Percentiles rank a stretch among this genome's conserved stretches.
These are phyloP conservation scores for Orthonychiurus folsomi DNA, from an alignment of 2,888 invertebrate genomes.

Conservation along the genomic window DNA sequence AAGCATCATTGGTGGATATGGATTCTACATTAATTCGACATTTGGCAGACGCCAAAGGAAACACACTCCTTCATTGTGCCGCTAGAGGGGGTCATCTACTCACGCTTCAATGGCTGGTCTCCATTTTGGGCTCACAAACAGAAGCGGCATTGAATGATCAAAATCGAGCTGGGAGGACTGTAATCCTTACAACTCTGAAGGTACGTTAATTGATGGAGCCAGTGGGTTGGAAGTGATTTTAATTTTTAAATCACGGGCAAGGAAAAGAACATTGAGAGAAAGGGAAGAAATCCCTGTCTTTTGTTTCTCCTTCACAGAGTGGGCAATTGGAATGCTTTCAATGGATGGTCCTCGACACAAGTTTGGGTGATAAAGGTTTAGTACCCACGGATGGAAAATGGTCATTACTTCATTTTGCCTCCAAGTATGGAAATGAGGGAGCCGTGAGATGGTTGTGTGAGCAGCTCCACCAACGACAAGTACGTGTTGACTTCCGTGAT, in stretches of 20 bases:
- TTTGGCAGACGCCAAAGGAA: slow-evolving; percentile 44
- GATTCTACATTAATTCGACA: slow-evolving; percentile 44
- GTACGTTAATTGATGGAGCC: slow-evolving; percentile 32
- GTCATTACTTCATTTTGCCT: slow-evolving; percentile 43
- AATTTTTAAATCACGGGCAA: not conserved
- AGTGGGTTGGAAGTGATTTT: not conserved
- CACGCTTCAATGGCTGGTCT: slow-evolving; percentile 43
- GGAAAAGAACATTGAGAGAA: not conserved
- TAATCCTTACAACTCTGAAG: slow-evolving; percentile 43
- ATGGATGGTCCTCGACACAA: slow-evolving; percentile 43
- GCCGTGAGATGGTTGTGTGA: slow-evolving; percentile 34
- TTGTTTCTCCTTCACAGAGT: slow-evolving; percentile 37
- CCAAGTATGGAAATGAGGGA: slow-evolving; percentile 43
- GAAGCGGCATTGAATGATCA: slow-evolving; percentile 44
- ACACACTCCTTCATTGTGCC: slow-evolving; percentile 44
- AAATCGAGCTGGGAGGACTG: slow-evolving; percentile 44
- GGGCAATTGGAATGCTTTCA: slow-evolving; percentile 43
- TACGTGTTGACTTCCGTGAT: slow-evolving; percentile 42
- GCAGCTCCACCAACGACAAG: slow-evolving; percentile 26
- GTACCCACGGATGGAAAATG: slow-evolving; percentile 42
- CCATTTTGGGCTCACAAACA: slow-evolving; percentile 40
- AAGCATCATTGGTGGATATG: slow-evolving; percentile 42
- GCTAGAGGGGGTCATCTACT: slow-evolving; percentile 43
- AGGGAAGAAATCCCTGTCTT: not conserved
- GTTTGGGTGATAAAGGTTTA: slow-evolving; percentile 41